These are phyloP conservation scores for Campoletis raptor DNA, from an alignment of 2,888 invertebrate genomes.

Conservation along the genomic window DNA sequence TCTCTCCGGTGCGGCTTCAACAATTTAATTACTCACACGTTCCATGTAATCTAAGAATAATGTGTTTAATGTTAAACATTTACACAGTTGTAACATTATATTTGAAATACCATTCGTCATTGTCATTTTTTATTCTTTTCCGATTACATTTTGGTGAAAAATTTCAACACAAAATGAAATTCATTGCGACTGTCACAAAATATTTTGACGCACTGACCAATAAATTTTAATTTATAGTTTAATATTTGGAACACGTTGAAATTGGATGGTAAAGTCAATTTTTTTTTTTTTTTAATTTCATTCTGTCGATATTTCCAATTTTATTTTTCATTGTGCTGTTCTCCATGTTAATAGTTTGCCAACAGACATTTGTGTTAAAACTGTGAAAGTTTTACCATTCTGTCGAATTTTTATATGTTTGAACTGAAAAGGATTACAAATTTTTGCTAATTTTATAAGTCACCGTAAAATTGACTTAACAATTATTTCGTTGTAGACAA, in stretches of 20 bases:
- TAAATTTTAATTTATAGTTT: no score
- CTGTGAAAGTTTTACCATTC: no score
- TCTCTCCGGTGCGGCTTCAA: neutral
- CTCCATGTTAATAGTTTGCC: no score
- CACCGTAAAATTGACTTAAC: neutral
- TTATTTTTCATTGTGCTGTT: no score
- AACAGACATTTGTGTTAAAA: no score
- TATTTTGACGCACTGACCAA: neutral
- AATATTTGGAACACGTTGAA: neutral
- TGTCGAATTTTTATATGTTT: no score
- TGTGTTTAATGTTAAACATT: neutral
- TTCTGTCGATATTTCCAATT: no score
- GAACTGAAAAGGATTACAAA: no score
- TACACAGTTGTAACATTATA: neutral
- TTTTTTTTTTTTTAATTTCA: no score
- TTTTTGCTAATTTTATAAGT: no score
- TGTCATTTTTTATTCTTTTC: neutral
- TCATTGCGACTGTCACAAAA: neutral
- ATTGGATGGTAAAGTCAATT: neutral
- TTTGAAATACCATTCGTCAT: neutral
- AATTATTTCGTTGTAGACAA: neutral
- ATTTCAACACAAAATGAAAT: neutral
- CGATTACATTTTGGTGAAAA: neutral
- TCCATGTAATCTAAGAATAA: neutral
- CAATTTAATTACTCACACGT: neutral